These are phyloP conservation scores for Drosophila eugracilis DNA, from an alignment of 1,140 invertebrate genomes.

Conservation along the genomic window DNA sequence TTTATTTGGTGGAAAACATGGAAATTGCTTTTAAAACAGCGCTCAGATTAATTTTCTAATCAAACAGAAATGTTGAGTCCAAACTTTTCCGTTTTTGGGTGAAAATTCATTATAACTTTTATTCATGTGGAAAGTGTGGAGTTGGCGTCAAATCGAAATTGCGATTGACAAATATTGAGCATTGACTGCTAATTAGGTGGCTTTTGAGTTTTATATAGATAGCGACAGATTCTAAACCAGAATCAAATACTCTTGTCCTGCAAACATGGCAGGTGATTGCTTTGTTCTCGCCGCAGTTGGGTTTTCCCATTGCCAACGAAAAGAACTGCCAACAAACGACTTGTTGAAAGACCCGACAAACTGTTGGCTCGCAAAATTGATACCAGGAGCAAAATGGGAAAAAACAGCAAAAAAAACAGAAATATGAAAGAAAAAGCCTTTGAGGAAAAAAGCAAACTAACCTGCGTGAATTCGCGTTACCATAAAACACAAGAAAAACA, in stretches of 20 bases:
- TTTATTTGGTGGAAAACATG: constrained; percentile 1
- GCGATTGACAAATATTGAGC: constrained; percentile 6
- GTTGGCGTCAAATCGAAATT: constrained; percentile 1
- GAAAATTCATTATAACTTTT: constrained; percentile 48
- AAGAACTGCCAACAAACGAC: constrained; percentile 28
- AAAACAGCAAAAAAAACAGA: constrained; percentile 18
- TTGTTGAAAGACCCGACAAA: constrained; percentile 51
- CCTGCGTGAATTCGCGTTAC: constrained; percentile 31
- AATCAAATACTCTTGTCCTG: not conserved
- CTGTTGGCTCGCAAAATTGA: constrained; percentile 33
- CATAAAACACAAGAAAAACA: constrained; percentile 21
- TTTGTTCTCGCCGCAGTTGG: not conserved
- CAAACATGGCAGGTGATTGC: constrained; percentile 22
- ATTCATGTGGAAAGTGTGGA: constrained; percentile 6
- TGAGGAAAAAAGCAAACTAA: constrained; percentile 38
- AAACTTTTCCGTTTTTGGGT: not conserved
- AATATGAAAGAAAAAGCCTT: constrained; percentile 35
- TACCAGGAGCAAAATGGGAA: constrained; percentile 29
- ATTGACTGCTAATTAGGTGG: constrained; percentile 24
- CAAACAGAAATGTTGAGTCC: constrained; percentile 8
- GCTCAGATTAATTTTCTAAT: constrained; percentile 45
- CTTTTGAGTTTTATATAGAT: not conserved
- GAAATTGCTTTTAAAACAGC: constrained; percentile 45
- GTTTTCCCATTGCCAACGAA: constrained; percentile 1
- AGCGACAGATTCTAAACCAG: not conserved